Base-by-base conservation (phyloP, 2,797 vertebrate species). In the Triplophysa yarkandensis region DNA sequence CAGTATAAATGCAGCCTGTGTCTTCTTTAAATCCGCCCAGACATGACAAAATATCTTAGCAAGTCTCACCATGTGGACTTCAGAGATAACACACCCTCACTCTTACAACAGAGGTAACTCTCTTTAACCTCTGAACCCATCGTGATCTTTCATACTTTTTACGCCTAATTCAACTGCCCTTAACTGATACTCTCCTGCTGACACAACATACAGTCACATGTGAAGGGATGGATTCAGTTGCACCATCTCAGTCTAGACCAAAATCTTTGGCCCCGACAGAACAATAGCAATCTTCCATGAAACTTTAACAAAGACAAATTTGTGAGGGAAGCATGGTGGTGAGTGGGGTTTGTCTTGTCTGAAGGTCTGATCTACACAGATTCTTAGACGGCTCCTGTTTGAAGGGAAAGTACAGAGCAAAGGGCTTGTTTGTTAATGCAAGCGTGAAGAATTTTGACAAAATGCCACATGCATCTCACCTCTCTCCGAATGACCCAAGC, bases 11-110 rank as follows among this genome's bases (percentile, higher is more conserved):
- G 10, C 4, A 23, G 48, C n/a, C 44, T 19, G 52, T 7, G 17
- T 16, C 28, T 6, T n/a, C 1, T 30, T 19, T n/a, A 34, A 44
- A 4, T 7, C 63, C 70, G 2, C 75, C 68, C 76, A 50, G 21
- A 68, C 41, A 30, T 2, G n/a, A 10, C 17, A 10, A 66, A 36
- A 57, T 66, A 71, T 77, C 76, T 61, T n/a, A 25, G 8, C 25
- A 25, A 52, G 63, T 67, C 63, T 27, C 21, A 27, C 57, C 76
- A 79, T 82, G 25, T 87, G 88, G 55, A 58, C 64, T 16, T n/a
- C 7, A 66, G 17, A 82, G 90, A 91, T 91, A 91, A 88, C 73
- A 68, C 27, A 34, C 46, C 21, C 32, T 11, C 66, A 14, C 52
- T n/a, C 50, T 70, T 77, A 71, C 76, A 68, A 54, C 46, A 68